phyloP scores from a whole-genome alignment of 2,113 vertebrate genomes.

The Sminthopsis crassicaudata region DNA sequence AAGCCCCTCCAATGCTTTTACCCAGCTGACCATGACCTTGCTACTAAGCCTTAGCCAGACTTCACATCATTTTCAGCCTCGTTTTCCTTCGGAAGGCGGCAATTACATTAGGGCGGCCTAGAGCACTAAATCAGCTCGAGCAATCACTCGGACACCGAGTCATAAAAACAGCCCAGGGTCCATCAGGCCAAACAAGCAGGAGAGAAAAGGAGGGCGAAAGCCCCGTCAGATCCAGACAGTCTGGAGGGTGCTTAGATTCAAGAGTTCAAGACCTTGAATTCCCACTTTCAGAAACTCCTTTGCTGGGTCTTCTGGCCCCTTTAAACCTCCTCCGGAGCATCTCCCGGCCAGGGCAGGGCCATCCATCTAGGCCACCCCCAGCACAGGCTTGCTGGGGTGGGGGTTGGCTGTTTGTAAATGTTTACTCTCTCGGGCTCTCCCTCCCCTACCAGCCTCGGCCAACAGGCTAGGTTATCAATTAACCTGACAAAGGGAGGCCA shows the following conservation, averaged over 20 bases:
- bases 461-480: slow-evolving; percentile 2
- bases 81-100: background rate
- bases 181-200: background rate
- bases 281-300: background rate
- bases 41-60: background rate
- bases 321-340: background rate
- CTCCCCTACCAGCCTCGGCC: background rate
- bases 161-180: background rate
- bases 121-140: background rate
- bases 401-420: slow-evolving; percentile 1
- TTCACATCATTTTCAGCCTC: background rate
- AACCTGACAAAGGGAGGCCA: background rate
- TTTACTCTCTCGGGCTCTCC: background rate
- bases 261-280: background rate
- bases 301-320: background rate
- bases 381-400: background rate
- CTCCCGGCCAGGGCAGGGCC: background rate
- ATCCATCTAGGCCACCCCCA: background rate
- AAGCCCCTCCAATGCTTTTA: background rate
- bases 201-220: background rate
- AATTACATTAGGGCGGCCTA: background rate
- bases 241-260: background rate
- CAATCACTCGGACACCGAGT: background rate
- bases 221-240: background rate
- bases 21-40: background rate